Conservation (phyloP, 1,140 invertebrate genomes). For the Nautilus pompilius region DNA sequence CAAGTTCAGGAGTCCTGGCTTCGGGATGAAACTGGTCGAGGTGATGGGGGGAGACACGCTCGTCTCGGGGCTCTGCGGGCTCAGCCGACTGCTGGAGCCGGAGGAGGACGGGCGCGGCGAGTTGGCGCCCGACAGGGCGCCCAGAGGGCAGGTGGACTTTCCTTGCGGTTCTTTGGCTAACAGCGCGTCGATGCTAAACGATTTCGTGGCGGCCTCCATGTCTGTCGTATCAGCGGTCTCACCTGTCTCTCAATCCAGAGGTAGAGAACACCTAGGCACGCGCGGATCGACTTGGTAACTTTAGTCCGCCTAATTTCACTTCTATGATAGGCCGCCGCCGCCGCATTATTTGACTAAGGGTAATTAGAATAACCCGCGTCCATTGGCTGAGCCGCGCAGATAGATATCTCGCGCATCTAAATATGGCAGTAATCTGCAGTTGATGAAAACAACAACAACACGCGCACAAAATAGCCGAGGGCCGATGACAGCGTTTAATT, state of each 20-base stretch:
- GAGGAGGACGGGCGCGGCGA: conserved; percentile 25
- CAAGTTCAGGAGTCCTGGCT: conserved; percentile 39
- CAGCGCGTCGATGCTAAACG: conserved; percentile 47
- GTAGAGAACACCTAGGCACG: not conserved
- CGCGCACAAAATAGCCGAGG: too few relatives aligned
- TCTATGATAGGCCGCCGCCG: not conserved
- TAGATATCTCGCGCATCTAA: too few relatives aligned
- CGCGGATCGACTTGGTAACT: too few relatives aligned
- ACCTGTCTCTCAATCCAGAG: not conserved
- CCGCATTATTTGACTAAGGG: not conserved
- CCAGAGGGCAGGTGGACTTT: not conserved
- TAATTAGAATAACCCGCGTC: not conserved
- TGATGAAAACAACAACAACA: too few relatives aligned
- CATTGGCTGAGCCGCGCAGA: not conserved
- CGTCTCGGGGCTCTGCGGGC: conserved; percentile 33
- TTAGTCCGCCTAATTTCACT: too few relatives aligned
- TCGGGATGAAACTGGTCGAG: conserved; percentile 32
- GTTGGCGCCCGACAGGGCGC: conserved; percentile 9
- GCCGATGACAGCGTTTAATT: too few relatives aligned
- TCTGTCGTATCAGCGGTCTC: not conserved
- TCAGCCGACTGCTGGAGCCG: conserved; percentile 25
- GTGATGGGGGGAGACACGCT: conserved; percentile 29
- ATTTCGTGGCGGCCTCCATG: conserved; percentile 18
- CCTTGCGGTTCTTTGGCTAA: conserved; percentile 28
- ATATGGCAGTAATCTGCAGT: too few relatives aligned